Base-by-base conservation (phyloP, 2,797 vertebrate genomes). In the Microctenopoma steveboyesi region DNA sequence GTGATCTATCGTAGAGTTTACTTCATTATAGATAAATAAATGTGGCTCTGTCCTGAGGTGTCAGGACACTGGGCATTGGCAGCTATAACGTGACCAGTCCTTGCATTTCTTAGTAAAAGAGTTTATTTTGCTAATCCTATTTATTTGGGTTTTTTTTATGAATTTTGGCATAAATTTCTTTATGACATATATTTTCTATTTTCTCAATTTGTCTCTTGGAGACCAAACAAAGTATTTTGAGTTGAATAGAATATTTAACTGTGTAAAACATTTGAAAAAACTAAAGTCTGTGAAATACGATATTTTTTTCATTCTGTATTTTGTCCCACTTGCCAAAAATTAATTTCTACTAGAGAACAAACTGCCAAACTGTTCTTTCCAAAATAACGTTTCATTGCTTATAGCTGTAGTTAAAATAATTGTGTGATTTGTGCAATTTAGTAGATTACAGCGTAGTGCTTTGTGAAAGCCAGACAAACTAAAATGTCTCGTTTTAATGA, bases 401-500 rank as follows among this genome's bases (percentile, higher is more conserved):
- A 35, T 7, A 30, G 43, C 3, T 51, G 62, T 42, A 47, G 7
- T 64, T 49, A 54, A 63, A 66, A 64, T 57, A 2, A 22, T 37
- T 14, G 49, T 14, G 56, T 53, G 8, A 46, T 55, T 53, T 66
- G 33, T 62, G 58, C 42, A 64, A 53, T 54, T 69, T 37, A 52
- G 35, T 64, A 69, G 27, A 60, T 54, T 27, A 39, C 16, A 12
- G 16, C 47, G 28, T 7, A 51, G 3, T 27, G 58, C 27, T 43
- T 63, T 60, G 18, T 4, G 72, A 10, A 39, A 65, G 25, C 61
- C 11, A 54, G 5, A 71, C 56, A 50, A 74, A 58, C 37, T 5
- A 4, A 73, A 73, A 67, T 27, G 16, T 74, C 60, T 82, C 1
- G 35, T 82, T 74, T 77, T 57, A 71, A 69, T 64, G 42, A 62